Evolutionary conservation across 2,888 invertebrate species (phyloP).

Genomic region (Drosophila conformis): DNA sequence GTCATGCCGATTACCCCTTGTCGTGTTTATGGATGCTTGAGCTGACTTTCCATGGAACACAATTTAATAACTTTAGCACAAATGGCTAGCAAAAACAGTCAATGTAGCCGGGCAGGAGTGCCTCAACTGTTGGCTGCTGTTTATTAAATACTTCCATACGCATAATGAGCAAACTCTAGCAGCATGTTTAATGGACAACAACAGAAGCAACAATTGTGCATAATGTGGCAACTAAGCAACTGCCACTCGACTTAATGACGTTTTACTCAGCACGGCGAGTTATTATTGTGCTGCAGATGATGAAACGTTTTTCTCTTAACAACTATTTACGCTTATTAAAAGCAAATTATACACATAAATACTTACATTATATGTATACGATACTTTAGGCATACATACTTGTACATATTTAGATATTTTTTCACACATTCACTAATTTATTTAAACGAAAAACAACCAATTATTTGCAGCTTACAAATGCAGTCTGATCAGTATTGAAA

Average conservation of each 20-base stretch:
- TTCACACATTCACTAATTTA: conserved; percentile 53
- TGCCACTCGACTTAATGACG: conserved; percentile 64
- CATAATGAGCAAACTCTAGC: conserved; percentile 52
- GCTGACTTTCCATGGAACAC: conserved; percentile 17
- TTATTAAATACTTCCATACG: conserved; percentile 64
- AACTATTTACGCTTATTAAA: conserved; percentile 73
- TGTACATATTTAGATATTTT: background rate
- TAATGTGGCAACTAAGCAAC: conserved; percentile 50
- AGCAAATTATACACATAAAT: conserved; percentile 64
- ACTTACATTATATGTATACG: background rate
- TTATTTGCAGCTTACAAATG: conserved; percentile 33
- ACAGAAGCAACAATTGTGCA: conserved; percentile 57
- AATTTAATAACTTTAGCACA: conserved; percentile 73
- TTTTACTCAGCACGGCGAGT: conserved; percentile 26
- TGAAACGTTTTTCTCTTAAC: conserved; percentile 60
- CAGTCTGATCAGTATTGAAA: background rate
- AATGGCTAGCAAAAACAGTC: conserved; percentile 39
- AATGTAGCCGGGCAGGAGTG: conserved; percentile 28
- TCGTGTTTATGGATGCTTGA: conserved; percentile 42
- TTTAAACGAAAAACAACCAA: conserved; percentile 58
- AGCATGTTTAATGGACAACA: conserved; percentile 66
- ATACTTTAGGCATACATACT: background rate
- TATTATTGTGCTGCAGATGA: conserved; percentile 56
- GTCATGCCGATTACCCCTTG: background rate
- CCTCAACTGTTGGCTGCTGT: conserved; percentile 42